Evolutionary conservation across 2,113 vertebrate genomes (phyloP).

Genomic region (Rhipidura dahli): DNA sequence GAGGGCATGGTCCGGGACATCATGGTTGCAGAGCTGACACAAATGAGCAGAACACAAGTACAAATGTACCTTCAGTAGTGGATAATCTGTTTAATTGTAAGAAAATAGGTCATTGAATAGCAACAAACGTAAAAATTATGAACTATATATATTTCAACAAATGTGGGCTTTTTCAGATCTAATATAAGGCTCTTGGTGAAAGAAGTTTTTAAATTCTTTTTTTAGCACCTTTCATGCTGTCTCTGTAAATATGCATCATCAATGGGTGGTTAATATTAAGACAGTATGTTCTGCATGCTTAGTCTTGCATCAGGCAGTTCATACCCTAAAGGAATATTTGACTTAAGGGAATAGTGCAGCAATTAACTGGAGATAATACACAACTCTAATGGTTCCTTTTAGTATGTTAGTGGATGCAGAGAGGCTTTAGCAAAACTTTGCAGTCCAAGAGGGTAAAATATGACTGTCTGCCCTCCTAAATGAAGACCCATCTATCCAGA

Average conservation of each 20-base stretch:
- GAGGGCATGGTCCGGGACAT: background rate
- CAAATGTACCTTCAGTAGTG: background rate
- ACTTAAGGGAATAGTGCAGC: background rate
- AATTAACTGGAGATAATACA: background rate
- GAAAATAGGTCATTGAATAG: background rate
- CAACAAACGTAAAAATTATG: background rate
- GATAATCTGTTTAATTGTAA: background rate
- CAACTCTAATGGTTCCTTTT: background rate
- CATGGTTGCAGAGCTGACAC: background rate
- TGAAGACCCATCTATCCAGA: background rate
- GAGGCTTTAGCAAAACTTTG: background rate
- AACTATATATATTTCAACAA: background rate
- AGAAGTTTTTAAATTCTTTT: background rate
- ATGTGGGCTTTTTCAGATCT: background rate
- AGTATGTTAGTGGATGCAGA: background rate
- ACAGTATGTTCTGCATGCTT: background rate
- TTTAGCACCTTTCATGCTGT: background rate
- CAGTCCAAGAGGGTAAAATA: background rate
- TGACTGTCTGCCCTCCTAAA: background rate
- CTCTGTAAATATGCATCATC: background rate
- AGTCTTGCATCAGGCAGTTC: background rate
- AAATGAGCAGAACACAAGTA: background rate
- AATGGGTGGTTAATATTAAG: background rate
- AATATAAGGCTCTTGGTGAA: background rate
- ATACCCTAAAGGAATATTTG: background rate